Percentiles rank a stretch among this genome's conserved stretches.
phyloP scores from a whole-genome alignment of 2,888 invertebrate genomes.

The Drosophila putrida region DNA sequence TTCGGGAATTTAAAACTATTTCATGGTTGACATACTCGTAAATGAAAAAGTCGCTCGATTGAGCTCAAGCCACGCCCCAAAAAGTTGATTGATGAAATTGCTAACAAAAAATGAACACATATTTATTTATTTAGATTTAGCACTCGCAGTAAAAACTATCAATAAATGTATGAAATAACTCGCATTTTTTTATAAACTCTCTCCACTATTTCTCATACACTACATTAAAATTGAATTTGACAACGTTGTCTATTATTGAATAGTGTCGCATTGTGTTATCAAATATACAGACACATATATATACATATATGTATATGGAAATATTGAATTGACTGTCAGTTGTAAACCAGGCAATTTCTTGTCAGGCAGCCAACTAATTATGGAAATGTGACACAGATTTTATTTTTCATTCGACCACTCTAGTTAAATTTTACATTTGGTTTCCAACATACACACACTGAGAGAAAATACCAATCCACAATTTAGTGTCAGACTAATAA shows the following conservation, averaged over 20 bases:
- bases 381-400: slow-evolving; percentile 59
- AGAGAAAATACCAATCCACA: not conserved
- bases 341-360: slow-evolving; percentile 35
- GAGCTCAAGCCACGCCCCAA: slow-evolving; percentile 37
- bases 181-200: not conserved
- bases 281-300: slow-evolving; percentile 1
- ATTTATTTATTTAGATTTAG: slow-evolving; percentile 32
- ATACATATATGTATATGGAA: not conserved
- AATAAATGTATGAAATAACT: slow-evolving; percentile 31
- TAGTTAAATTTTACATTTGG: not conserved
- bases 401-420: slow-evolving; percentile 33
- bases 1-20: slow-evolving; percentile 53
- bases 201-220: slow-evolving; percentile 6
- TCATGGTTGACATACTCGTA: slow-evolving; percentile 65
- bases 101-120: slow-evolving; percentile 20
- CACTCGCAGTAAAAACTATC: slow-evolving; percentile 25
- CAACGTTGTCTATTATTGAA: slow-evolving; percentile 16
- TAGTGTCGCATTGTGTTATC: slow-evolving; percentile 41
- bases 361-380: slow-evolving; percentile 64
- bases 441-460: not conserved
- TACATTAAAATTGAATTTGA: slow-evolving; percentile 64
- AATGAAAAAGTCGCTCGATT: slow-evolving; percentile 56
- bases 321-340: slow-evolving; percentile 44
- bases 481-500: not conserved
- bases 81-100: slow-evolving; percentile 66